Base-by-base conservation (phyloP, 1,140 invertebrate species). In the Campoletis sonorensis region DNA sequence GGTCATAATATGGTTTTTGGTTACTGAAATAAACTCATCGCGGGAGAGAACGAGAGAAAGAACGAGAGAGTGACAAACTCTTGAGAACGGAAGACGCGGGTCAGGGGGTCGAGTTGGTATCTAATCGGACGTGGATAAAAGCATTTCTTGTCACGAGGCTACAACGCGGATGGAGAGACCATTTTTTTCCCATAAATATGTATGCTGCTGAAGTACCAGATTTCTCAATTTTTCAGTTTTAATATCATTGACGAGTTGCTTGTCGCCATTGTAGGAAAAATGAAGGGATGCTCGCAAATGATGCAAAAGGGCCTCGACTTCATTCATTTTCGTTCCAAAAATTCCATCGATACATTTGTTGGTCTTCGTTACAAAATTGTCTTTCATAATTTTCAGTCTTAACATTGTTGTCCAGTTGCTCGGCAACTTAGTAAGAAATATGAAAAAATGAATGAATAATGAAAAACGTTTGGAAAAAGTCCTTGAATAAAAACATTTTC, bases 71-170 rank as follows among this genome's bases (percentile, higher is more conserved):
- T 33, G 27, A 18, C 40, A 75, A 84, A 79, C 64, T 84, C 67
- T 79, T 81, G 73, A 84, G 75, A 84, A 82, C 87, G 88, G 86
- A 90, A 88, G 86, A 78, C 86, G 85, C 15, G 86, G 87, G 89
- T 91, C 88, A 88, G 81, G 71, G 81, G 89, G 90, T 91, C 87
- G 82, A 80, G 72, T 80, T 82, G 79, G 61, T 91, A 91, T 91
- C 90, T 90, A 90, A 91, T 90, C 90, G 37, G 81, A 81, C 64
- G 71, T 81, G 83, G 86, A 89, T 89, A 90, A 89, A 90, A 77
- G 67, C 77, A 83, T 83, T 85, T 85, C 84, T 86, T 85, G 85
- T 90, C 83, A 82, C 70, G 86, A 85, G 85, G 85, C 84, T 82
- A 88, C 86, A 78, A 78, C 33, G 76, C 85, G 85, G 87, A 87